A percentile compares a stretch with the other conserved stretches of the same genome.
phyloP scores from a whole-genome alignment of 2,113 vertebrate genomes.

The Brachirus orientalis region DNA sequence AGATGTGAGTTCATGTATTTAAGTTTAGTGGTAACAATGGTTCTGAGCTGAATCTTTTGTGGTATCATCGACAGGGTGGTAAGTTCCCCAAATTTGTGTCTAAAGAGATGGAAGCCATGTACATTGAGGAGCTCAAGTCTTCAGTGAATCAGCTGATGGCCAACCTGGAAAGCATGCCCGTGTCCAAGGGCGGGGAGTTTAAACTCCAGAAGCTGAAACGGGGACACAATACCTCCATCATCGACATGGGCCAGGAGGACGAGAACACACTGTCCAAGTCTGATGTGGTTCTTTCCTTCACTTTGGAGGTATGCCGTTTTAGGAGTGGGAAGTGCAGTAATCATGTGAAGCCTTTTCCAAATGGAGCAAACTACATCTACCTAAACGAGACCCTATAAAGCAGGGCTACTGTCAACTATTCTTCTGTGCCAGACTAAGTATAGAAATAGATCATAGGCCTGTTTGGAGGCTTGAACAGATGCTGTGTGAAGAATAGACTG shows the following conservation, averaged over 20 bases:
- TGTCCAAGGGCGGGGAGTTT: conserved; percentile 98
- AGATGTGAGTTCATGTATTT: not conserved
- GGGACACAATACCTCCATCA: conserved; percentile 98
- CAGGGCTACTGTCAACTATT: conserved; percentile 26
- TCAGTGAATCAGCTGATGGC: conserved; percentile 99
- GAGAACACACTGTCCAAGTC: conserved; percentile 99
- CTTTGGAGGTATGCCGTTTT: conserved; percentile 87
- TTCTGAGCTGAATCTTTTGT: conserved; percentile 9
- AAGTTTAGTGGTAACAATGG: not conserved
- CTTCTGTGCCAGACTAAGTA: conserved; percentile 51
- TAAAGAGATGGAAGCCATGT: conserved; percentile 99
- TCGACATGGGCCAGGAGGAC: conserved; percentile 99
- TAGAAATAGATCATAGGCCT: conserved; percentile 63
- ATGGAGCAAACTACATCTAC: not conserved
- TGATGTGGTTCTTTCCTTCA: conserved; percentile 96
- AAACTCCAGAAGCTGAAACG: conserved; percentile 98
- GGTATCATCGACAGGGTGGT: conserved; percentile 84
- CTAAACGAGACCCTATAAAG: conserved; percentile 23
- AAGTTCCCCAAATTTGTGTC: conserved; percentile 99
- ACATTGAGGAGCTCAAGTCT: conserved; percentile 96
- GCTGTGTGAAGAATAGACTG: conserved; percentile 46
- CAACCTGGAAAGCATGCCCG: conserved; percentile 98
- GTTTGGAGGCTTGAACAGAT: conserved; percentile 56
- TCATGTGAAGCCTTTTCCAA: not conserved
- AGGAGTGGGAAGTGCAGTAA: not conserved